A percentile compares a stretch with the other conserved stretches of the same genome.
phyloP scores from a whole-genome alignment of 2,113 vertebrate genomes.

The Aviceda subcristata region DNA sequence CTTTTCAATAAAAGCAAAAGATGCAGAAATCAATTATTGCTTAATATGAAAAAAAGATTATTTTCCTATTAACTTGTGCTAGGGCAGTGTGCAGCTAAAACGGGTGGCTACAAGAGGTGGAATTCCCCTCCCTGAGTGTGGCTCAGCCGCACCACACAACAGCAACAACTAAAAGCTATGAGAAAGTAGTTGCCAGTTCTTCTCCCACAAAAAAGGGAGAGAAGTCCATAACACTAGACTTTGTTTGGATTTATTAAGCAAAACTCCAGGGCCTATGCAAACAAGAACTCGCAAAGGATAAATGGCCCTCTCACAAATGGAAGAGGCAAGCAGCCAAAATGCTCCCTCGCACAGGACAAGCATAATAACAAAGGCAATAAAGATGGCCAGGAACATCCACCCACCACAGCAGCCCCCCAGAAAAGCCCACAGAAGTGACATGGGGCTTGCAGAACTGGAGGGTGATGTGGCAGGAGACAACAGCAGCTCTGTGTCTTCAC shows the following conservation, averaged over 20 bases:
- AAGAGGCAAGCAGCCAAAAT: neutral
- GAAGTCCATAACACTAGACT: accelerated
- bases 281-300: neutral
- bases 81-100: neutral
- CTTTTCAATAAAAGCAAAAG: neutral
- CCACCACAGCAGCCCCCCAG: neutral
- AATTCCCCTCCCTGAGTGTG: neutral
- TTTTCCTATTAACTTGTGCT: neutral
- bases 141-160: accelerated
- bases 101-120: neutral
- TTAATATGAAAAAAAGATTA: neutral
- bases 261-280: neutral
- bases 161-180: neutral
- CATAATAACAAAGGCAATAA: neutral
- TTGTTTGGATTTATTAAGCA: neutral
- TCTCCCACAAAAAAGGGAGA: neutral
- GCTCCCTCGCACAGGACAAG: neutral
- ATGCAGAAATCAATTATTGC: neutral
- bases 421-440: neutral
- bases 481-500: neutral
- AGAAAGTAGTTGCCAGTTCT: neutral
- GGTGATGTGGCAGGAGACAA: accelerated
- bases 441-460: neutral
- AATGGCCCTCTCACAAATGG: neutral
- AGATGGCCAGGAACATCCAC: neutral